These are phyloP conservation scores for Benitochromis conjunctus DNA, from an alignment of 2,113 vertebrate genomes.

Conservation along the genomic window DNA sequence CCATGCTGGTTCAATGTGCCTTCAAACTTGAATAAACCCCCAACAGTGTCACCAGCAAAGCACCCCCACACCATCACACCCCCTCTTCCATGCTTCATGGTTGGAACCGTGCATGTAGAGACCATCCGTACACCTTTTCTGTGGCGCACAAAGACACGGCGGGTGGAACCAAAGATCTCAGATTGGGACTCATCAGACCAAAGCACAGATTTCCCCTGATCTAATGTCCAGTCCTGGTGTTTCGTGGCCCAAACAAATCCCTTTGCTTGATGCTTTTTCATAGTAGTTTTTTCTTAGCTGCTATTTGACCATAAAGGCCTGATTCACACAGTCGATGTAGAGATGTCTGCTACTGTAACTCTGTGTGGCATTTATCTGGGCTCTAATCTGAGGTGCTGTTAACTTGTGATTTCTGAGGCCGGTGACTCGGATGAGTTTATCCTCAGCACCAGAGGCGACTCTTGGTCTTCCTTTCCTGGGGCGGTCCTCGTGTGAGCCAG, in stretches of 20 bases:
- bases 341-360: no score
- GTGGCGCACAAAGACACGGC: accelerated
- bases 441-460: neutral
- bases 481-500: accelerated
- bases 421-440: neutral
- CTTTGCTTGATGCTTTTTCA: neutral
- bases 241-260: accelerated
- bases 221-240: neutral
- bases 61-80: no score
- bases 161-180: neutral
- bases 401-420: neutral
- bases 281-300: neutral
- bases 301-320: neutral
- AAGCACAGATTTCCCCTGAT: neutral
- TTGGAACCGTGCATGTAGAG: neutral
- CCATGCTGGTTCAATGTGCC: no score
- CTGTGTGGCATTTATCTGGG: neutral
- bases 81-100: no score
- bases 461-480: neutral
- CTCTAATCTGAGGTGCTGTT: neutral
- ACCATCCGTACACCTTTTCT: neutral
- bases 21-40: no score
- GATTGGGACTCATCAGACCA: neutral
- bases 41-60: no score
- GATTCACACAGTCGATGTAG: neutral